Percentiles rank a stretch among this genome's conserved stretches.
Conservation (phyloP, 2,113 vertebrate genomes). For the Erinaceus europaeus region DNA sequence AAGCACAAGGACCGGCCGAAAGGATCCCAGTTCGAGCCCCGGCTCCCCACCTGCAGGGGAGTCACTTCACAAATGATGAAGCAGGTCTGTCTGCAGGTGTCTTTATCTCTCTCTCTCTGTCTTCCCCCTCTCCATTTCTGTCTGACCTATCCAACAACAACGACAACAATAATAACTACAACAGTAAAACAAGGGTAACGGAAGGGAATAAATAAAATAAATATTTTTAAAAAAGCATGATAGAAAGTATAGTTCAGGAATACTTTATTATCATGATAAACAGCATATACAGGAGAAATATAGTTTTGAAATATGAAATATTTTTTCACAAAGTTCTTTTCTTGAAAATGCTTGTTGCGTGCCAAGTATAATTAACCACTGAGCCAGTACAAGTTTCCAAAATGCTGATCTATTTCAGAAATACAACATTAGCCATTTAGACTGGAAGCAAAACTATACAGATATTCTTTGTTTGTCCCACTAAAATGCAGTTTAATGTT, state of each 20-base stretch:
- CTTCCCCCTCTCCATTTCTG: too few species aligned
- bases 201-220: too few species aligned
- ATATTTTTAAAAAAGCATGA: not conserved
- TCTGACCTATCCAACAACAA: too few species aligned
- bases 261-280: not conserved
- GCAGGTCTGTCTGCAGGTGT: too few species aligned
- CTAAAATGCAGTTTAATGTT: not conserved
- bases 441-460: not conserved
- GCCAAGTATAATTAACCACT: not conserved
- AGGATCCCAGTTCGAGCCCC: too few species aligned
- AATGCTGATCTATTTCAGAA: not conserved
- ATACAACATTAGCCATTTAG: not conserved
- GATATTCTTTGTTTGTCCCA: not conserved
- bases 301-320: not conserved
- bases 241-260: not conserved
- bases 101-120: too few species aligned
- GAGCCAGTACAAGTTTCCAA: not conserved
- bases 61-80: too few species aligned
- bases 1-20: too few species aligned
- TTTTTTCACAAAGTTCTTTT: not conserved
- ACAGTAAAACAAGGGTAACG: too few species aligned
- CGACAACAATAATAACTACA: too few species aligned
- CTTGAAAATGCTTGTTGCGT: not conserved
- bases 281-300: not conserved
- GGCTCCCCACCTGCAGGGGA: too few species aligned